Base-by-base conservation (phyloP, 1,140 invertebrate genomes). In the Trichogramma pretiosum region DNA sequence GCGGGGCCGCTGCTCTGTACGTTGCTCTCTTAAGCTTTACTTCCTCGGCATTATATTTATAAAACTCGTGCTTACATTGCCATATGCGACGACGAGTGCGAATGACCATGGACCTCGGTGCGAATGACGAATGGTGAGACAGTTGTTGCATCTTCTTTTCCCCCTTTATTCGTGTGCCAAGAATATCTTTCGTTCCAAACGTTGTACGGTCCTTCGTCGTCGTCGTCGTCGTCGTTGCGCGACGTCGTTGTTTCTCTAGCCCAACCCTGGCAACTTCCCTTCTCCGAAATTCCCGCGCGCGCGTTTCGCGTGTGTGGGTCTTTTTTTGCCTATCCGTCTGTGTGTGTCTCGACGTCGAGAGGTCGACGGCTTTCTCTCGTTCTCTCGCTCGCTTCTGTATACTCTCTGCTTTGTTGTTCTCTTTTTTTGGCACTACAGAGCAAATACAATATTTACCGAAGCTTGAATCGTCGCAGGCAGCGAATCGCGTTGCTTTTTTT, bases 71-170 rank as follows among this genome's bases (percentile, higher is more conserved):
- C n/a, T n/a, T n/a, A n/a, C n/a, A n/a, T n/a, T n/a, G n/a, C n/a
- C n/a, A n/a, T n/a, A n/a, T n/a, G n/a, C n/a, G n/a, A n/a, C n/a
- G n/a, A n/a, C n/a, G 18, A 18, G 8, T 19, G 28, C 36, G 36
- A 47, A 41, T 41, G 37, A 46, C 48, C 43, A 23, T 46, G 49
- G 49, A 50, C 23, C 30, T 41, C 22, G 3, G 43, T 18, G 17
- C 42, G 49, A 51, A 51, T 46, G 49, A 51, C 43, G 49, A 9
- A 51, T 51, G 43, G 38, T 23, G 23, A 51, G 39, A 46, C 49
- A 51, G 43, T 46, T 51, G 49, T 46, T 36, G 49, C 30, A 39
- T 50, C 42, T 50, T 18, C 7, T 19, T 11, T n/a, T 16, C 23
- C 21, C 18, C 16, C 13, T 7, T 5, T 33, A 7, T 2, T 18